Evolutionary conservation across 37 sponge, comb jelly and placozoan genomes (phyloP).

Genomic region (Spongia lamella): DNA sequence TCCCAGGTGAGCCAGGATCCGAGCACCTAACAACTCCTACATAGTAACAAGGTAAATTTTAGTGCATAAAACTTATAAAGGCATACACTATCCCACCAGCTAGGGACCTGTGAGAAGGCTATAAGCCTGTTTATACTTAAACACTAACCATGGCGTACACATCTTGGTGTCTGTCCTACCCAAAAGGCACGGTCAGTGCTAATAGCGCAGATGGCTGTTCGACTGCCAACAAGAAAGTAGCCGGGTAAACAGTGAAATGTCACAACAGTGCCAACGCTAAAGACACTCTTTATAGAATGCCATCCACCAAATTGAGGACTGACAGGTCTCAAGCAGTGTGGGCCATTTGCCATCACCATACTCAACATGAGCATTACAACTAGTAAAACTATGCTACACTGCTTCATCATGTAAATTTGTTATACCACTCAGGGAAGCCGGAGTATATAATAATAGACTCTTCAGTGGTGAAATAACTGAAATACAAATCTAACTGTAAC

Average conservation of each 20-base stretch:
- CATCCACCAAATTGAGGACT: too few species aligned
- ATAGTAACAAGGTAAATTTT: not conserved
- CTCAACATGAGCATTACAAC: too few species aligned
- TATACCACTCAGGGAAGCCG: too few species aligned
- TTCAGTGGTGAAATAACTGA: too few species aligned
- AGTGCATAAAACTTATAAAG: constrained; percentile 6
- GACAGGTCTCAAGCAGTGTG: too few species aligned
- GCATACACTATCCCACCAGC: not conserved
- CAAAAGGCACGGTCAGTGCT: not conserved
- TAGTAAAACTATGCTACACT: too few species aligned
- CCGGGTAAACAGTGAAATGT: constrained; percentile 8
- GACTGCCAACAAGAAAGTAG: constrained; percentile 8
- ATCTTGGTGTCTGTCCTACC: not conserved
- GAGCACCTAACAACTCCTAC: constrained; percentile 18
- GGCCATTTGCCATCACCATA: too few species aligned
- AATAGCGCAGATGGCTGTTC: not conserved
- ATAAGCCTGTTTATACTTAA: not conserved
- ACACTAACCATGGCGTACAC: constrained; percentile 1
- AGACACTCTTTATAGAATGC: not conserved
- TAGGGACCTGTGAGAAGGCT: too few species aligned
- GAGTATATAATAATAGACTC: too few species aligned
- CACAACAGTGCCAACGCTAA: constrained; percentile 6
- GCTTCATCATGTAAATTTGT: too few species aligned
- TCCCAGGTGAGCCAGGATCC: too few species aligned
- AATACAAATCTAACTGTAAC: too few species aligned